Percentiles rank a stretch among this genome's conserved stretches.
phyloP scores from a whole-genome alignment of 2,888 invertebrate species.

The Drosophila buzzatii region DNA sequence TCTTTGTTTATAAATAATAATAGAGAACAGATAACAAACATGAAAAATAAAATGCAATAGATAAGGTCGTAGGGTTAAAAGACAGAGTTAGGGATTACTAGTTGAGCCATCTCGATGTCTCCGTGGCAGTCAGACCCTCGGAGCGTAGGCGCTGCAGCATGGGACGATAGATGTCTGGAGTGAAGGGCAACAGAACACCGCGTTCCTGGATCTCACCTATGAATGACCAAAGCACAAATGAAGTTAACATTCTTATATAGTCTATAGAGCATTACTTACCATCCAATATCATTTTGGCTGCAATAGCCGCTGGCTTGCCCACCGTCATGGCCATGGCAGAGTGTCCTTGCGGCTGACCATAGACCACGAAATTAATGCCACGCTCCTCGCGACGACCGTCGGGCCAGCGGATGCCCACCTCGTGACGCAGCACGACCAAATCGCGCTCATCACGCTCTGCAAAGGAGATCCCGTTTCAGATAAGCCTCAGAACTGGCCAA shows the following conservation, averaged over 20 bases:
- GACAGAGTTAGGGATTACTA: slow-evolving; percentile 29
- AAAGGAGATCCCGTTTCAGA: slow-evolving; percentile 80
- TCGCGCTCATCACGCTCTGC: slow-evolving; percentile 93
- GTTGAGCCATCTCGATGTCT: slow-evolving; percentile 87
- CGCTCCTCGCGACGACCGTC: slow-evolving; percentile 93
- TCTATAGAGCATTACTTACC: slow-evolving; percentile 83
- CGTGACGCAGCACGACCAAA: slow-evolving; percentile 96
- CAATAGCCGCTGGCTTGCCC: slow-evolving; percentile 97
- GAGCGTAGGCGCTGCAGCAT: slow-evolving; percentile 93
- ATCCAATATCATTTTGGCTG: slow-evolving; percentile 98
- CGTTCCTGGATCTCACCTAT: slow-evolving; percentile 96
- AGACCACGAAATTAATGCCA: slow-evolving; percentile 94
- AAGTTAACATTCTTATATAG: not conserved
- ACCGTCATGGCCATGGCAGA: slow-evolving; percentile 99
- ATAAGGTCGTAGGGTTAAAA: not conserved
- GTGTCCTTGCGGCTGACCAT: slow-evolving; percentile 92
- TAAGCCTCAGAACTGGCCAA: too few species aligned
- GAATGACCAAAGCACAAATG: not conserved
- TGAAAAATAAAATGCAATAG: slow-evolving; percentile 6
- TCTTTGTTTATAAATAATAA: slow-evolving; percentile 30
- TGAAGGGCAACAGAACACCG: slow-evolving; percentile 96
- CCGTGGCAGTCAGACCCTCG: slow-evolving; percentile 92
- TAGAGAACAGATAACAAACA: slow-evolving; percentile 7
- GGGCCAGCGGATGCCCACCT: slow-evolving; percentile 96
- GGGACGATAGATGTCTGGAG: slow-evolving; percentile 96